Evolutionary conservation across 2,888 invertebrate species (phyloP).

Genomic region (Serrognathus titanus): DNA sequence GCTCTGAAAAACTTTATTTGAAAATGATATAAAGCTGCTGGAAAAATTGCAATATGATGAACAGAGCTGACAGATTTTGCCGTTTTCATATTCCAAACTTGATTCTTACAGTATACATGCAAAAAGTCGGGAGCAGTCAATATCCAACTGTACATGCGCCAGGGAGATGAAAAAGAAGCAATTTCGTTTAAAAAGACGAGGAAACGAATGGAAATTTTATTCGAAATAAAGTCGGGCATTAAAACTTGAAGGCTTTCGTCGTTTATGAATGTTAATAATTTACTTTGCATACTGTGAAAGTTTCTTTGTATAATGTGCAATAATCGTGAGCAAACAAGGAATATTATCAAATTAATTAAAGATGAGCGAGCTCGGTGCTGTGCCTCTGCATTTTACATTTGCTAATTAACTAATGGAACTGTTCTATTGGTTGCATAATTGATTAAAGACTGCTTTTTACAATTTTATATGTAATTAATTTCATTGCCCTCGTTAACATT

Average conservation of each 20-base stretch:
- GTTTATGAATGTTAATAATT: slow-evolving; percentile 51
- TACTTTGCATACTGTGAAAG: slow-evolving; percentile 45
- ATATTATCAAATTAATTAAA: slow-evolving; percentile 42
- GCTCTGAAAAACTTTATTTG: not conserved
- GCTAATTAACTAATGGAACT: slow-evolving; percentile 36
- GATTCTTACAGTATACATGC: slow-evolving; percentile 12
- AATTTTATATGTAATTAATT: slow-evolving; percentile 35
- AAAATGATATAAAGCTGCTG: not conserved
- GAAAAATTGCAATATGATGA: no score
- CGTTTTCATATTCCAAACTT: slow-evolving; percentile 1
- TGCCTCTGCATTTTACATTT: slow-evolving; percentile 31
- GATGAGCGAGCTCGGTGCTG: slow-evolving; percentile 2
- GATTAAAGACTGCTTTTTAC: slow-evolving; percentile 26
- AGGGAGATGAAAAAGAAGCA: slow-evolving; percentile 39
- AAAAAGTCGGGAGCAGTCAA: slow-evolving; percentile 34
- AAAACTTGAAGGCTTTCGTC: slow-evolving; percentile 44
- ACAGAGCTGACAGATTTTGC: no score
- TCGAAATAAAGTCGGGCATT: slow-evolving; percentile 47
- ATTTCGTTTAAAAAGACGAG: slow-evolving; percentile 43
- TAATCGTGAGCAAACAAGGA: slow-evolving; percentile 42
- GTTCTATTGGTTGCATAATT: slow-evolving; percentile 33
- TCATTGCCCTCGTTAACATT: slow-evolving; percentile 36
- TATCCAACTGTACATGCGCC: slow-evolving; percentile 43
- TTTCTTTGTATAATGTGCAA: slow-evolving; percentile 44
- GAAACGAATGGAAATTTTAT: slow-evolving; percentile 50